These are phyloP conservation scores for Conus canariensis DNA, from an alignment of 2,888 invertebrate species.

Conservation along the genomic window DNA sequence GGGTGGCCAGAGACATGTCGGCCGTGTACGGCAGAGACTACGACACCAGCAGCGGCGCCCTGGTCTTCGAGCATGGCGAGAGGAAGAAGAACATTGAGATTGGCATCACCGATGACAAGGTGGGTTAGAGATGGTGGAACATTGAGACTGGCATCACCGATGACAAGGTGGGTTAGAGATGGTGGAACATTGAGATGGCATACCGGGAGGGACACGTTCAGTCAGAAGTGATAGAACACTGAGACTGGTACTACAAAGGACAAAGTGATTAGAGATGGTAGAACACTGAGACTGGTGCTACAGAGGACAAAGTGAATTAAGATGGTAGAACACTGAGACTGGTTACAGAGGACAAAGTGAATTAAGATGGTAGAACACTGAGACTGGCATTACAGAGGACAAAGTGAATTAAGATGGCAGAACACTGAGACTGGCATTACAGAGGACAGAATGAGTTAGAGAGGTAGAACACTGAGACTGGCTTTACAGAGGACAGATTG, in stretches of 20 bases:
- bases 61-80: conserved; percentile 79
- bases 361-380: conserved; percentile 80
- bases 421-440: conserved; percentile 82
- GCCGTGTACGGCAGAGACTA: conserved; percentile 82
- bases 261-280: conserved; percentile 73
- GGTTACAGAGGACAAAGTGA: conserved; percentile 53
- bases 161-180: conserved; percentile 80
- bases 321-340: conserved; percentile 80
- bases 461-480: conserved; percentile 81
- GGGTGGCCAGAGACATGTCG: conserved; percentile 82
- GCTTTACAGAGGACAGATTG: conserved; percentile 45
- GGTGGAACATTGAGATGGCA: conserved; percentile 81
- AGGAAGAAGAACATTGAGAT: conserved; percentile 81
- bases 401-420: conserved; percentile 77
- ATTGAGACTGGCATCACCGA: conserved; percentile 82
- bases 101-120: conserved; percentile 82
- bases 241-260: background rate
- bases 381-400: conserved; percentile 78
- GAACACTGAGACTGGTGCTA: conserved; percentile 80
- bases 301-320: conserved; percentile 77
- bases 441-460: conserved; percentile 77
- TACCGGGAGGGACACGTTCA: conserved; percentile 81
- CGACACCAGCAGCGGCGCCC: conserved; percentile 80
- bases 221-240: conserved; percentile 76
- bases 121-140: conserved; percentile 78